Base-by-base conservation (phyloP, 2,113 vertebrate species). In the Sander lucioperca region DNA sequence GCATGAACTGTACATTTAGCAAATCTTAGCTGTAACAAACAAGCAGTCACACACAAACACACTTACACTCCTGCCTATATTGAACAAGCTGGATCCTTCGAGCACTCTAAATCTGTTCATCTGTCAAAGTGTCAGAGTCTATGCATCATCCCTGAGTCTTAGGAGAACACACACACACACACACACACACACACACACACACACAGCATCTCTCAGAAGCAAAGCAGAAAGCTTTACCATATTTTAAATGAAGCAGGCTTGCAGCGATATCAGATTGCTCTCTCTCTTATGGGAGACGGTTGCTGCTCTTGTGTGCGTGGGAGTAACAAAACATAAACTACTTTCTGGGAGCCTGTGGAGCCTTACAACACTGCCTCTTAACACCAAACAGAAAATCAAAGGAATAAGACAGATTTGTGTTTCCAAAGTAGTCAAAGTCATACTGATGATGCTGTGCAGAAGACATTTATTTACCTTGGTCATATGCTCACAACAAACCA, bases 61-160 rank as follows among this genome's bases (percentile, higher is more conserved):
- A 66, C 76, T 62, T 25, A 77, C 84, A 56, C 91, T 88, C 77
- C 76, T 86, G 91, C 92, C 90, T 92, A 81, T 90, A 94, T 93
- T 94, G 93, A 95, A 92, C 88, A 91, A 86, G 88, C 92, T 74
- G 87, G 92, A 88, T 93, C 89, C 89, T 93, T 91, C 89, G 83
- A 93, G 93, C 91, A 88, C 93, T 93, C 93, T 91, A 93, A 94
- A 95, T 94, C 94, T 94, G 92, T 94, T 94, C 93, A 95, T 95
- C 94, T 94, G 95, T 95, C 94, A 95, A 95, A 94, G 90, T 92
- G 93, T 94, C 93, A 94, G 88, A 91, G 79, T 91, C 94, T 90
- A 94, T 93, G 94, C 92, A 94, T 95, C 93, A 94, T 92, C 79
- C 86, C 85, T 18, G 89, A 89, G 89, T 90, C 86, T 84, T 68